Conservation (phyloP, 2,113 vertebrate genomes). For the Scomber scombrus region DNA sequence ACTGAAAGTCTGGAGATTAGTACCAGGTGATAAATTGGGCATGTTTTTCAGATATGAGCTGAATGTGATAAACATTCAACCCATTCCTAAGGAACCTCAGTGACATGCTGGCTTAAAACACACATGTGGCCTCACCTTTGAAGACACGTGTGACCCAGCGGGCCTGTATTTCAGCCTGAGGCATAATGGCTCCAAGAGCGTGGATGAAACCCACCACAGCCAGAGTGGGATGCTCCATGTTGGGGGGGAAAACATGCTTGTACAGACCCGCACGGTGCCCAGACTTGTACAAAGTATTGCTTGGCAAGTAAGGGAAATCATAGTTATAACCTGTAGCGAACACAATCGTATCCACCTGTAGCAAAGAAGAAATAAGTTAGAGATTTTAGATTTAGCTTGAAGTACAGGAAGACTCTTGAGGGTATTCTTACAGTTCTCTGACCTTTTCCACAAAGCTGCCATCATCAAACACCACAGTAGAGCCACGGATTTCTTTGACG, state of each 20-base stretch:
- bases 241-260: slow-evolving; percentile 88
- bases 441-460: slow-evolving; percentile 87
- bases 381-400: not conserved
- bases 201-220: slow-evolving; percentile 91
- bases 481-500: slow-evolving; percentile 87
- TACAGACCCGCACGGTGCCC: slow-evolving; percentile 86
- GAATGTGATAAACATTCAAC: too few species aligned
- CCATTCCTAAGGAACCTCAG: too few species aligned
- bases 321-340: slow-evolving; percentile 94
- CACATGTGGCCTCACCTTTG: slow-evolving; percentile 83
- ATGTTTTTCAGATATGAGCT: too few species aligned
- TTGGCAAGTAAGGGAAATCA: slow-evolving; percentile 89
- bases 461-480: slow-evolving; percentile 89
- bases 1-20: not conserved
- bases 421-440: not conserved
- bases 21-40: not conserved
- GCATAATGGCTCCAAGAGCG: slow-evolving; percentile 90
- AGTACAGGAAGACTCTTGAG: not conserved
- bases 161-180: slow-evolving; percentile 90
- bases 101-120: too few species aligned
- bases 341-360: slow-evolving; percentile 87
- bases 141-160: slow-evolving; percentile 90
- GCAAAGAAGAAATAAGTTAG: not conserved
- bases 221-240: slow-evolving; percentile 88
- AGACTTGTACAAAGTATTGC: slow-evolving; percentile 76